Percentiles rank a stretch among this genome's conserved stretches.
phyloP scores from a whole-genome alignment of 2,113 vertebrate species.

The Aptenodytes patagonicus region DNA sequence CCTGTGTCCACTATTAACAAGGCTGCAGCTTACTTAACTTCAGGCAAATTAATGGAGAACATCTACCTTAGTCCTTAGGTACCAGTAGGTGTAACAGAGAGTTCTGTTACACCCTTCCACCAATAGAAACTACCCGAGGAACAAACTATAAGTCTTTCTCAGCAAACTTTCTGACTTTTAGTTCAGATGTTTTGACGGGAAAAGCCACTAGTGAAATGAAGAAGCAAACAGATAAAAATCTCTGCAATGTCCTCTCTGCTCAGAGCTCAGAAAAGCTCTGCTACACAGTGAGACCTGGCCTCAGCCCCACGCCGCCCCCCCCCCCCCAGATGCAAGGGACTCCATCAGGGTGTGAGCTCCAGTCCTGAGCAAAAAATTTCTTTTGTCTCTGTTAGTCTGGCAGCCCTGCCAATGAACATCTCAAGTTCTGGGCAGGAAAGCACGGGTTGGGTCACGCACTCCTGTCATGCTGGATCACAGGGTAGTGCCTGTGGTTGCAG shows the following conservation, averaged over 20 bases:
- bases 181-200: neutral
- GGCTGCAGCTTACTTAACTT: neutral
- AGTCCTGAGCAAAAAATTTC: neutral
- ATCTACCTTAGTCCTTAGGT: neutral
- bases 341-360: neutral
- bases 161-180: neutral
- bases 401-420: neutral
- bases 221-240: neutral
- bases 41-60: neutral
- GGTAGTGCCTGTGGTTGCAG: neutral
- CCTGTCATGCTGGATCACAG: neutral
- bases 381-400: neutral
- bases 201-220: neutral
- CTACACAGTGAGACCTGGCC: neutral
- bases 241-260: neutral
- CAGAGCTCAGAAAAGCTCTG: neutral
- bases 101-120: neutral
- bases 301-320: rapidly evolving
- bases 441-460: neutral
- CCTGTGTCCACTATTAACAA: neutral
- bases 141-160: neutral
- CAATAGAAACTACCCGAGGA: neutral
- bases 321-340: rapidly evolving
- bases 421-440: neutral
- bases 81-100: neutral